Conservation (phyloP, 92 coral and sea anemone genomes). For the Isaurus tuberculatus region DNA sequence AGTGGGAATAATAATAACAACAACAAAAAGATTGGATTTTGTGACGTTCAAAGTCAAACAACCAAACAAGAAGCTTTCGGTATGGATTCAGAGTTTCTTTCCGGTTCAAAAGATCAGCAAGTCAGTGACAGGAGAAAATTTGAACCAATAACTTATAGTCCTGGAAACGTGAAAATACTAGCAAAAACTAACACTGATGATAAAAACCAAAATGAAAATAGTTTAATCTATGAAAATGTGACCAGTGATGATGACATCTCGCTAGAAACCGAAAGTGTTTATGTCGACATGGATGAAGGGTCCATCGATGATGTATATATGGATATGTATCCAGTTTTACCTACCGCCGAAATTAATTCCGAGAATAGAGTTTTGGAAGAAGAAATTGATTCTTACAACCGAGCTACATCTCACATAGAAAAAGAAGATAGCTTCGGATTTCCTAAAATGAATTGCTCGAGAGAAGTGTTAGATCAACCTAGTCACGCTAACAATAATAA, state of each 20-base stretch:
- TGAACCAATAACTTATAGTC: not conserved
- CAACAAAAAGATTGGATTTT: not conserved
- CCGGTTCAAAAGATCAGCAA: not conserved
- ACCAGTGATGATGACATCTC: not conserved
- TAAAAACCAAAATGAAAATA: not conserved
- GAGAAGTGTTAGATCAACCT: not conserved
- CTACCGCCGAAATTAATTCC: not conserved
- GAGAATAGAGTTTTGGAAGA: not conserved
- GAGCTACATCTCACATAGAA: not conserved
- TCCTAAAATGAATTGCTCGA: not conserved
- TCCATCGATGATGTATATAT: conserved; percentile 10
- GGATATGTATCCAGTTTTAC: not conserved
- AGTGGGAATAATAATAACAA: not conserved
- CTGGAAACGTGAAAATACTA: not conserved
- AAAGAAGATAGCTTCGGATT: not conserved
- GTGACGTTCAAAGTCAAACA: not conserved
- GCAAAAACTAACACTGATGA: not conserved
- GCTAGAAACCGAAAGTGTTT: not conserved
- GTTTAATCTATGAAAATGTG: not conserved
- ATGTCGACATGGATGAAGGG: conserved; percentile 8
- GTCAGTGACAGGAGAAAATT: not conserved
- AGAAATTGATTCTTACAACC: not conserved
- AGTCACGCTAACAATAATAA: not conserved
- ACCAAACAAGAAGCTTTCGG: not conserved
- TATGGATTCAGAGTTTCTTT: not conserved